Percentiles rank a stretch among this genome's conserved stretches.
Evolutionary conservation across 2,888 invertebrate species (phyloP).

Genomic region (Pomacea canaliculata): DNA sequence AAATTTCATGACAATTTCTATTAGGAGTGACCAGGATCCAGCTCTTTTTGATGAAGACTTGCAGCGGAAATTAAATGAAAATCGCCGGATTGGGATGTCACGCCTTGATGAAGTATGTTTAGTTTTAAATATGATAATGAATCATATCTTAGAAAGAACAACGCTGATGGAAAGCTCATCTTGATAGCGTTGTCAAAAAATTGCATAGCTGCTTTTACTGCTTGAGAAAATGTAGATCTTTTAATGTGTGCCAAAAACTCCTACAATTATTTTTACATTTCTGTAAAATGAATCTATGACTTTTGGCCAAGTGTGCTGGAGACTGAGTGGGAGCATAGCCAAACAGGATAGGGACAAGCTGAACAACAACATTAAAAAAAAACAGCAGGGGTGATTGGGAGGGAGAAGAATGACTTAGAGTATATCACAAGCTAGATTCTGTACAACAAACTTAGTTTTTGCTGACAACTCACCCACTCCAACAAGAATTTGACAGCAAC

Average conservation of each 20-base stretch:
- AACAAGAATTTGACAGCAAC: too few relatives aligned
- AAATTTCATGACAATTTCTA: neutral
- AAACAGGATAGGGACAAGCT: neutral
- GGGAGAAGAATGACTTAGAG: too few relatives aligned
- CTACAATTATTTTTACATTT: too few relatives aligned
- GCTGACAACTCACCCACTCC: too few relatives aligned
- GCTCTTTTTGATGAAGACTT: constrained; percentile 74
- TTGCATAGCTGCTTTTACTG: too few relatives aligned
- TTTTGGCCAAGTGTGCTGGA: too few relatives aligned
- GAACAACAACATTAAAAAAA: neutral
- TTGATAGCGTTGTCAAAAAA: too few relatives aligned
- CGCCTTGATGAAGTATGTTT: constrained; percentile 56
- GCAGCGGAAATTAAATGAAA: constrained; percentile 74
- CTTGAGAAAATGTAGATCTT: too few relatives aligned
- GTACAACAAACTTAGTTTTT: too few relatives aligned
- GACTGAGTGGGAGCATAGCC: neutral
- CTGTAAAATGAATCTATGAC: too few relatives aligned
- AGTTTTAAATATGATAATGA: neutral
- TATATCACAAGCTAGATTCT: too few relatives aligned
- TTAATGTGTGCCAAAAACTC: too few relatives aligned
- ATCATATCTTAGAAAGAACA: neutral
- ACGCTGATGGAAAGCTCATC: neutral
- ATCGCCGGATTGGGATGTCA: constrained; percentile 69
- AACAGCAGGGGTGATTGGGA: neutral
- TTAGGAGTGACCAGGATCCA: constrained; percentile 74